Evolutionary conservation across 1,140 invertebrate species (phyloP).

Genomic region (Papilio glaucus): DNA sequence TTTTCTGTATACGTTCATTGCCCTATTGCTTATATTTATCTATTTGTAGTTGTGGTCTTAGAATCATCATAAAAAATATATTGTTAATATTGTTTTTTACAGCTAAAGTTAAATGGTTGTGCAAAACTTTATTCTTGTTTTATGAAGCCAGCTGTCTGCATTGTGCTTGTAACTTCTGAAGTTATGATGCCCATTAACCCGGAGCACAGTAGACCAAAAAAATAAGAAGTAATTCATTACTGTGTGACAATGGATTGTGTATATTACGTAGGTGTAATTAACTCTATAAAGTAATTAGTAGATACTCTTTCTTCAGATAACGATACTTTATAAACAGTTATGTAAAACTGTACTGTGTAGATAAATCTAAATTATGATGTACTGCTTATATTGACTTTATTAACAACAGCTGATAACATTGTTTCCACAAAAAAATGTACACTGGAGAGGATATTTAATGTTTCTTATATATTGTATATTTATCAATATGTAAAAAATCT

Average conservation of each 20-base stretch:
- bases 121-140: too few relatives aligned
- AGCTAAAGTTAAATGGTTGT: too few relatives aligned
- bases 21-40: too few relatives aligned
- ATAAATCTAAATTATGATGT: background rate
- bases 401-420: constrained; percentile 15
- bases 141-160: too few relatives aligned
- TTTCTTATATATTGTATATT: background rate
- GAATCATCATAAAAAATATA: too few relatives aligned
- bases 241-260: background rate
- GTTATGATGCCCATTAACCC: too few relatives aligned
- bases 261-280: background rate
- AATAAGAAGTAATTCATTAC: background rate
- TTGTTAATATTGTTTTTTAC: too few relatives aligned
- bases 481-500: too few relatives aligned
- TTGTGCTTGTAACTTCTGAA: too few relatives aligned
- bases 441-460: background rate
- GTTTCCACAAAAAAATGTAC: constrained; percentile 2
- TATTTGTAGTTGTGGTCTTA: too few relatives aligned
- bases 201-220: too few relatives aligned
- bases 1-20: too few relatives aligned
- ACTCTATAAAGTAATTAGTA: constrained; percentile 3
- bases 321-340: constrained; percentile 3
- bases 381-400: background rate
- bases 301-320: background rate
- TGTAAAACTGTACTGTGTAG: background rate